Conservation (phyloP, 2,797 vertebrate genomes). For the Vespertilio murinus region DNA sequence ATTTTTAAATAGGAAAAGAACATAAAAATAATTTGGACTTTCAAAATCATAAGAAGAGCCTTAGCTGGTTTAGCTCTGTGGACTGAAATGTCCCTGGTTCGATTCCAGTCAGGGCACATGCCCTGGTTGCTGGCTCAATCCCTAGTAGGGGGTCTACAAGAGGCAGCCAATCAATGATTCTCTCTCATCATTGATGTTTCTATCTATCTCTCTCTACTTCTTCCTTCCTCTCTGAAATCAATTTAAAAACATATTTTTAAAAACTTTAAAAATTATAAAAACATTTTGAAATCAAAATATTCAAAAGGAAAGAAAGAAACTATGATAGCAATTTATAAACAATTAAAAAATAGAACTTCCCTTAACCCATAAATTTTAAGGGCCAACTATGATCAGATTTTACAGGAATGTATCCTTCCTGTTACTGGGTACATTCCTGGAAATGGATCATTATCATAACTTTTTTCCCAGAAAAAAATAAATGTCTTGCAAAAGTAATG, state of each 20-base stretch:
- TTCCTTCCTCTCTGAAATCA: too few species aligned
- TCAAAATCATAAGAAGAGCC: neutral
- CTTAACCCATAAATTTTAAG: neutral
- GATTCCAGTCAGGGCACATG: too few species aligned
- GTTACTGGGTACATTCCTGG: neutral
- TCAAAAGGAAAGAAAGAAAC: slow-evolving; percentile 2
- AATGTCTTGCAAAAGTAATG: neutral
- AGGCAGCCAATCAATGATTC: too few species aligned
- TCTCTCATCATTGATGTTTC: too few species aligned
- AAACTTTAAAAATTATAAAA: neutral
- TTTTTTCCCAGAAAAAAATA: neutral
- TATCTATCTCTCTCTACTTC: too few species aligned
- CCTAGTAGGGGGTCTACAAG: too few species aligned
- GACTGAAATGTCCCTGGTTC: too few species aligned
- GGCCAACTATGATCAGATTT: neutral
- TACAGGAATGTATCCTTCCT: neutral
- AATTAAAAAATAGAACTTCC: neutral
- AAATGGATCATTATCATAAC: neutral
- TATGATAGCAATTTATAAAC: slow-evolving; percentile 19
- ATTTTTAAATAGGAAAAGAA: neutral
- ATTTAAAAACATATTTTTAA: too few species aligned
- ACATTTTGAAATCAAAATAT: slow-evolving; percentile 36
- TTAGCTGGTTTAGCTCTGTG: too few species aligned
- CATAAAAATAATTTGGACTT: neutral
- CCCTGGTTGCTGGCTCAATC: too few species aligned